Conservation (phyloP, 2,797 vertebrate genomes). For the Chrysolophus pictus region DNA sequence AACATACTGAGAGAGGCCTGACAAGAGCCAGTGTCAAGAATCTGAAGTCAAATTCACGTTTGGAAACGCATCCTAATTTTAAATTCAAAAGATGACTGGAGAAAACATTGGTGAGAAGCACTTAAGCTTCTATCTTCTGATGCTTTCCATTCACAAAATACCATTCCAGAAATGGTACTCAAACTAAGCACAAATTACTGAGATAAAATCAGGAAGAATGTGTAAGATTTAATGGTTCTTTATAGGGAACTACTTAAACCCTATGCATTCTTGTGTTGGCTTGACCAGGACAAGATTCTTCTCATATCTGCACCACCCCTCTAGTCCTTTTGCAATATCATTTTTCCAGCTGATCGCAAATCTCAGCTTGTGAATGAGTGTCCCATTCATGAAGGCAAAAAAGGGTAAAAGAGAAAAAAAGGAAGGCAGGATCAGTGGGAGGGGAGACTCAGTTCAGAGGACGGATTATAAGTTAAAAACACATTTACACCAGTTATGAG, state of each 20-base stretch:
- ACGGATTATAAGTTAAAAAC: not conserved
- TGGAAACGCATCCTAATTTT: not conserved
- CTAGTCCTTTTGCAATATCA: not conserved
- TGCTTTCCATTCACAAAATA: not conserved
- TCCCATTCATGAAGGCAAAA: not conserved
- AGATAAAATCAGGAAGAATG: not conserved
- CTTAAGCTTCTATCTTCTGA: not conserved
- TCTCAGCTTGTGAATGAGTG: not conserved
- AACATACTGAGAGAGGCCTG: not conserved
- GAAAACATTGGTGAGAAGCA: accelerated
- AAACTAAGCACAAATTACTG: not conserved
- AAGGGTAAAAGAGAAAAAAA: not conserved
- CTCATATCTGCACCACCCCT: accelerated
- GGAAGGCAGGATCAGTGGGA: not conserved
- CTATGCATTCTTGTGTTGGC: not conserved
- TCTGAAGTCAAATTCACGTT: not conserved
- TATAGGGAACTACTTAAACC: not conserved
- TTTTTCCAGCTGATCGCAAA: not conserved
- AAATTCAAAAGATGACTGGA: not conserved
- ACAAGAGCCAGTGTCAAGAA: not conserved
- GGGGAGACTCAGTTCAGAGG: not conserved
- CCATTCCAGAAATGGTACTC: not conserved
- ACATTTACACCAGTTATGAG: not conserved
- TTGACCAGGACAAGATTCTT: not conserved
- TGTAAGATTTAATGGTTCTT: not conserved